Evolutionary conservation across 1,140 invertebrate species (phyloP), one percentile per base, ranked within the genome.

Genomic region (Rhagoletis pomonella): DNA sequence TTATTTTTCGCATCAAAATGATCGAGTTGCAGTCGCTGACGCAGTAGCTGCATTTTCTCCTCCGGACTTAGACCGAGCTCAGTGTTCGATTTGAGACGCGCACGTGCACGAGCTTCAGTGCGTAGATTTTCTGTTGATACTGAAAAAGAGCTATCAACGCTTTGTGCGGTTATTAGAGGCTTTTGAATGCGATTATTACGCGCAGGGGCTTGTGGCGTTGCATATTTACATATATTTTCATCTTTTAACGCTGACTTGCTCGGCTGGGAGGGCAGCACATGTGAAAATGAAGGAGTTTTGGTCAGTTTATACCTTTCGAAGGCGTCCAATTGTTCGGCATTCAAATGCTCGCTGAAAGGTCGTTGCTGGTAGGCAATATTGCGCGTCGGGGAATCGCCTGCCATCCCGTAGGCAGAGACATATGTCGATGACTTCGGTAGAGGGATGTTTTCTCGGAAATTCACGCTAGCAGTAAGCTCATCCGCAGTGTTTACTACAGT

Each of bases 61-160:
- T 96, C 95, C 1, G 96, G 96, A 91, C 96, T 97, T 0, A 97
- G 93, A 12, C 96, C 96, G 4, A 96, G 90, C 90, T 96, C 96
- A 88, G 96, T 95, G 90, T 97, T 96, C 64, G 95, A 96, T 90
- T 96, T 96, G 3, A 96, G 92, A 85, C 95, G 94, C 1, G 95
- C 96, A 59, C 96, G 93, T 50, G 95, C 95, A 73, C 96, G 92
- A 0, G 96, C 96, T 89, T 96, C 95, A 89, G 95, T 94, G 62
- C 95, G 94, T 29, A 95, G 93, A 90, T 96, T 95, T 85, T 96
- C 95, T 4, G 94, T 94, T 12, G 93, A 93, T 1, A 94, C 93
- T 2, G 91, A 90, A 29, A 88, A 62, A 60, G 81, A 19, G 44
- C 64, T 88, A 4, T 39, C 84, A 14, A 60, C 50, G 47, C n/a